Conservation (phyloP, 2,113 vertebrate genomes). For the Hirundichthys speculiger region DNA sequence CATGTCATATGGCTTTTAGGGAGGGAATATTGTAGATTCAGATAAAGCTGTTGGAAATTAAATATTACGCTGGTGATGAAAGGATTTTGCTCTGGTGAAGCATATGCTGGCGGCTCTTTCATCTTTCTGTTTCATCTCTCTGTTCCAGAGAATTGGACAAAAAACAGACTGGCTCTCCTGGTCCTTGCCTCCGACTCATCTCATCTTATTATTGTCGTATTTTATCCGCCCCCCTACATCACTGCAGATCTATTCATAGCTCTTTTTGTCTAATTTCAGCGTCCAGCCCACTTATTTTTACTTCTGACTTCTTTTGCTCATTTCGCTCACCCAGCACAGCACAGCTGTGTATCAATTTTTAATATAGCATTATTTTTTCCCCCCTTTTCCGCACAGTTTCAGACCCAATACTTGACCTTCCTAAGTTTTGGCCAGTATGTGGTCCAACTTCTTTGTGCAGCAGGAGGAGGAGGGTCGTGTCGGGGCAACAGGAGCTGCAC, state of each 20-base stretch:
- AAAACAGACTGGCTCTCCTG: conserved; percentile 61
- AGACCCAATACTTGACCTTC: background rate
- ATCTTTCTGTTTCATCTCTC: conserved; percentile 66
- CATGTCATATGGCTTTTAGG: conserved; percentile 52
- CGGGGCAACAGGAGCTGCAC: conserved; percentile 64
- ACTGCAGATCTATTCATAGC: conserved; percentile 29
- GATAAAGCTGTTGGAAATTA: conserved; percentile 63
- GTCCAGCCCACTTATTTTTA: conserved; percentile 27
- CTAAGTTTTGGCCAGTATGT: conserved; percentile 78
- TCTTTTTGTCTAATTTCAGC: conserved; percentile 38
- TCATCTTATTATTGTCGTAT: conserved; percentile 39
- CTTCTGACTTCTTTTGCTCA: conserved; percentile 19
- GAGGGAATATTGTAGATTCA: conserved; percentile 50
- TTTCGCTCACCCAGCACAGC: conserved; percentile 16
- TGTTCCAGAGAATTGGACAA: conserved; percentile 64
- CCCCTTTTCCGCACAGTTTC: background rate
- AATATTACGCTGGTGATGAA: conserved; percentile 58
- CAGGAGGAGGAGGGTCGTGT: conserved; percentile 81
- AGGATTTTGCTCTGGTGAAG: conserved; percentile 55
- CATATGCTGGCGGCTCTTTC: conserved; percentile 59
- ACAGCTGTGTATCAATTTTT: conserved; percentile 17
- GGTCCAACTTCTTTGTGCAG: conserved; percentile 89
- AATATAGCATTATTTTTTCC: background rate
- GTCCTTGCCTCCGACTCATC: conserved; percentile 36
- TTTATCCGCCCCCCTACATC: conserved; percentile 20